Percentiles rank a stretch among this genome's conserved stretches.
Conservation (phyloP, 2,797 vertebrate genomes). For the Dendrocincla fuliginosa region DNA sequence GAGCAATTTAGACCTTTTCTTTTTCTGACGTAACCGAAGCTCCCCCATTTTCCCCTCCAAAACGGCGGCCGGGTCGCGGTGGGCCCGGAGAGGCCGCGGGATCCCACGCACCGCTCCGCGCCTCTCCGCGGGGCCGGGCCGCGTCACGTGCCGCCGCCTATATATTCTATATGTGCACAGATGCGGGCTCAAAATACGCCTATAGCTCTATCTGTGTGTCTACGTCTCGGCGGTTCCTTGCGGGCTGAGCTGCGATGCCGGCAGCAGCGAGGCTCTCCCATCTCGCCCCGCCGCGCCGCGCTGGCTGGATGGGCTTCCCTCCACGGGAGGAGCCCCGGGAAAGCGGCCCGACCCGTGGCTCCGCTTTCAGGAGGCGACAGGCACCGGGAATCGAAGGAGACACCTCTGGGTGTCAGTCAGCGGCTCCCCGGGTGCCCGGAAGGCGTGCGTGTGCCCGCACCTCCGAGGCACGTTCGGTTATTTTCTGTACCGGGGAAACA, state of each 20-base stretch:
- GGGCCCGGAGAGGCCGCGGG: neutral
- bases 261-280: neutral
- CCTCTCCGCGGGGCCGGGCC: neutral
- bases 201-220: rapidly evolving
- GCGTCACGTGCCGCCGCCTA: neutral
- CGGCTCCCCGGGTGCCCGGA: neutral
- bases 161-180: neutral
- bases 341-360: neutral
- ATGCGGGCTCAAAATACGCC: neutral
- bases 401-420: neutral
- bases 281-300: neutral
- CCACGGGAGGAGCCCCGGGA: neutral
- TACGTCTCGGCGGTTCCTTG: rapidly evolving
- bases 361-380: neutral
- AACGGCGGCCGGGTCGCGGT: neutral
- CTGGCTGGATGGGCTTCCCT: neutral
- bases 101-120: neutral
- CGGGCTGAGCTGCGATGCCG: neutral
- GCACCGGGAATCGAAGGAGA: neutral
- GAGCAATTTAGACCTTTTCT: neutral
- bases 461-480: neutral
- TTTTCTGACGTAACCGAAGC: neutral
- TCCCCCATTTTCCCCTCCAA: too few relatives aligned
- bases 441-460: neutral
- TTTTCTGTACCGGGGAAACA: neutral